Evolutionary conservation across 2,888 invertebrate species (phyloP), one percentile per base, ranked within the genome.

Genomic region (Apamea crenata): DNA sequence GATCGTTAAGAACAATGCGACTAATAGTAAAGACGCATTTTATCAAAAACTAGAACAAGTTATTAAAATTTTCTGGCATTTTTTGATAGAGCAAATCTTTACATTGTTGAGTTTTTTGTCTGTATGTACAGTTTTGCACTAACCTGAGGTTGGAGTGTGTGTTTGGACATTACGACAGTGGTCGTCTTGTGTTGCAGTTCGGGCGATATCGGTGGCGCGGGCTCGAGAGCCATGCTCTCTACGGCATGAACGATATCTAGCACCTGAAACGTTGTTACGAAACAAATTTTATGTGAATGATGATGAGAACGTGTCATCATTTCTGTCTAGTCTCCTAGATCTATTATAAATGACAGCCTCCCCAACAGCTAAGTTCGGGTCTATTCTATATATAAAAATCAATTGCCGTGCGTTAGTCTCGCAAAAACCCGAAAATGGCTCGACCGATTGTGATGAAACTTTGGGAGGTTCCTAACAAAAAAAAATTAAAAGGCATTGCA

Each of bases 151-250:
- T 98, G 98, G 91, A 99, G 97, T 79, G 99, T 99, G 95, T 99
- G 99, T 94, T 99, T 99, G 95, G 99, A 99, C 99, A 99, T 99
- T 79, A 99, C 99, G 91, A 99, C 98, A 21, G 99, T 99, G 87
- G 99, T 99, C 80, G 99, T 99, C 97, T 99, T 99, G 93, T 97
- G 97, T 85, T 97, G 97, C 56, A 97, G 97, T 86, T 97, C 97
- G 69, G 99, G 99, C 77, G 99, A 98, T 91, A 98, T 98, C 47
- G 98, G 98, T 75, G 98, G 97, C 78, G 96, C 97, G 74, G 97
- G 97, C 83, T 97, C 97, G 78, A 97, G 97, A 8, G 98, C 98
- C 94, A 99, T 97, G 88, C 98, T 98, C 95, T 99, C 99, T 75
- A 99, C 99, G 79, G 99, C 99, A 94, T 99, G 97, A 78, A 99